phyloP scores from a whole-genome alignment of 2,797 vertebrate genomes.

The Sebastes elongatus region DNA sequence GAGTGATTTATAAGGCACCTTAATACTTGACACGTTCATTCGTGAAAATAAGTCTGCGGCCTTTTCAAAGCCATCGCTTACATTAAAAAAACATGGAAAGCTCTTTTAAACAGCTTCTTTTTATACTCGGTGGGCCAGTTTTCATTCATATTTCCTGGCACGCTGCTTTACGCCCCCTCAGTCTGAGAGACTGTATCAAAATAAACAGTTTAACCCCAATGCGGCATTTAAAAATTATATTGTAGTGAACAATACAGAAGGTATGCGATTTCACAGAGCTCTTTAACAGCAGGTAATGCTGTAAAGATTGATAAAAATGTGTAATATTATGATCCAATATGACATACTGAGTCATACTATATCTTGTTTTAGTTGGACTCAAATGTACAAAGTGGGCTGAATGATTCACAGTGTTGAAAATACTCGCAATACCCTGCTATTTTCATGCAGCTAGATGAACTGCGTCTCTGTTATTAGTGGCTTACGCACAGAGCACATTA shows the following conservation, averaged over 20 bases:
- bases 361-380: conserved; percentile 51
- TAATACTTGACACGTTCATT: conserved; percentile 74
- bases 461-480: conserved; percentile 61
- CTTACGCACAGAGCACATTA: conserved; percentile 32
- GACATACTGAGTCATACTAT: conserved; percentile 6
- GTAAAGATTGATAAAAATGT: conserved; percentile 43
- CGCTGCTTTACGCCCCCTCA: conserved; percentile 5
- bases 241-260: conserved; percentile 34
- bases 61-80: conserved; percentile 66
- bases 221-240: conserved; percentile 34
- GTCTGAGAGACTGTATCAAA: conserved; percentile 61
- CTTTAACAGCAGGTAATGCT: conserved; percentile 32
- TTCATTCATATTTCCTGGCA: conserved; percentile 80
- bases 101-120: conserved; percentile 56
- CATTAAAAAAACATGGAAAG: conserved; percentile 62
- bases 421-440: conserved; percentile 34
- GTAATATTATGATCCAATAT: conserved; percentile 40
- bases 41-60: conserved; percentile 73
- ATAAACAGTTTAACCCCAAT: conserved; percentile 65
- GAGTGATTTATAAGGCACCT: conserved; percentile 75
- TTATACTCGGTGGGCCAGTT: conserved; percentile 47
- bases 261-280: conserved; percentile 40
- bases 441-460: conserved; percentile 38
- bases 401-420: conserved; percentile 56
- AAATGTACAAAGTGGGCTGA: background rate